These are phyloP conservation scores for Stegastes partitus DNA, from an alignment of 2,113 vertebrate species.

Conservation along the genomic window DNA sequence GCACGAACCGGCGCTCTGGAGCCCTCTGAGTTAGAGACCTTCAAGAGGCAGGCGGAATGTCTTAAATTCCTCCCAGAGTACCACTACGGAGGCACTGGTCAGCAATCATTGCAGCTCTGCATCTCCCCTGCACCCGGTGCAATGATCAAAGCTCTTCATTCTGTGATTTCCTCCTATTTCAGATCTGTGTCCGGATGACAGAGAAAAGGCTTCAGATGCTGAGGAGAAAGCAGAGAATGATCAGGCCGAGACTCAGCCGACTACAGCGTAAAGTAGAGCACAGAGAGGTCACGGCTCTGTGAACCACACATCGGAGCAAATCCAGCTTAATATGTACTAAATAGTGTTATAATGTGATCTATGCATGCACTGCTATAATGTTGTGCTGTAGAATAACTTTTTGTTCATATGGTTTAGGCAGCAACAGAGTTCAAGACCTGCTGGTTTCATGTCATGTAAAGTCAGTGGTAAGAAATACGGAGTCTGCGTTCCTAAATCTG, in stretches of 20 bases:
- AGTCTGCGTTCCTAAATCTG: background rate
- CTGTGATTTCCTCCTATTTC: conserved; percentile 24
- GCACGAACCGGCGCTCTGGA: conserved; percentile 72
- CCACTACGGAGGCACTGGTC: conserved; percentile 62
- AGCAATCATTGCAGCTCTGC: background rate
- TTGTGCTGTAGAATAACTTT: conserved; percentile 14
- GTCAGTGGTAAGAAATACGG: background rate
- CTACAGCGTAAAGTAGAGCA: conserved; percentile 32
- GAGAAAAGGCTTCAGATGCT: conserved; percentile 17
- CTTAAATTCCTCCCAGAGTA: conserved; percentile 74
- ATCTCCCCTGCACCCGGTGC: background rate
- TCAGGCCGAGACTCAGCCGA: background rate
- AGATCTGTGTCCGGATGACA: conserved; percentile 77
- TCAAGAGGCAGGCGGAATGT: conserved; percentile 80
- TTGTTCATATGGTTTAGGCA: no score
- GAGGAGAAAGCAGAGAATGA: conserved; percentile 19
- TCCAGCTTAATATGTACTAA: conserved; percentile 30
- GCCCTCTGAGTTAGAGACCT: conserved; percentile 73
- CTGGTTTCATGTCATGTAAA: conserved; percentile 2
- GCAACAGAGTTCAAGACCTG: background rate
- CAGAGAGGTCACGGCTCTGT: background rate
- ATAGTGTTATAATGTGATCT: conserved; percentile 16
- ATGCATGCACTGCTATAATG: background rate
- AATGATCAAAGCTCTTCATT: background rate
- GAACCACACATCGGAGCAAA: background rate